Base-by-base conservation (phyloP, 2,888 invertebrate genomes). In the Prenolepis imparis region DNA sequence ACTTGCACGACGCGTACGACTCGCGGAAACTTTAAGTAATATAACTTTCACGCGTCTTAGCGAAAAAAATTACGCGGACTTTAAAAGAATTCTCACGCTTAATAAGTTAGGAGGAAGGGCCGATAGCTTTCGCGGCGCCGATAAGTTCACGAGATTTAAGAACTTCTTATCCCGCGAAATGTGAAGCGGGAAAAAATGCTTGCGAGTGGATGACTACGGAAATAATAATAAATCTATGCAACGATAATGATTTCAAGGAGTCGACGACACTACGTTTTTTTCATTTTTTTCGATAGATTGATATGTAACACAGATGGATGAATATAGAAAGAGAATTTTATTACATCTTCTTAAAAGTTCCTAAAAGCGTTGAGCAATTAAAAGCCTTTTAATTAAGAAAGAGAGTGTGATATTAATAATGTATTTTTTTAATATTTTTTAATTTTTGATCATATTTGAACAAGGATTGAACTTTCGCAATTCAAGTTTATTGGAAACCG, bases 151-250 rank as follows among this genome's bases (percentile, higher is more conserved):
- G 41, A 5, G n/a, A 52, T 52, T 52, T 24, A 28, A 70, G 32
- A 72, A 32, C 18, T 67, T 41, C 68, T 77, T 67, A 66, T 36
- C 66, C 18, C 28, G 21, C 44, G 18, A 15, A 18, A 39, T 39
- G 28, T 5, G 28, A 41, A 64, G 21, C 24, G 28, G 32, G 41
- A n/a, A 24, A n/a, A 24, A 15, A 48, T 21, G 11, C 44, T 74
- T 24, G 77, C 41, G 41, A 57, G 8, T 52, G 6, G 41, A 41
- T 18, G 44, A 52, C 36, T 52, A 21, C 12, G 39, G 21, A 36
- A 15, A 41, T 78, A 70, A 77, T 77, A 77, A 78, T 78, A 70
- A 57, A 78, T 78, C 55, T 70, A 68, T 67, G 55, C 41, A 57
- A 41, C 28, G n/a, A 68, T 75, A 55, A 77, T 66, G 52, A 77